Evolutionary conservation across 2,113 vertebrate species (phyloP), one percentile per base, ranked within the genome.

Genomic region (Ranitomeya imitator): DNA sequence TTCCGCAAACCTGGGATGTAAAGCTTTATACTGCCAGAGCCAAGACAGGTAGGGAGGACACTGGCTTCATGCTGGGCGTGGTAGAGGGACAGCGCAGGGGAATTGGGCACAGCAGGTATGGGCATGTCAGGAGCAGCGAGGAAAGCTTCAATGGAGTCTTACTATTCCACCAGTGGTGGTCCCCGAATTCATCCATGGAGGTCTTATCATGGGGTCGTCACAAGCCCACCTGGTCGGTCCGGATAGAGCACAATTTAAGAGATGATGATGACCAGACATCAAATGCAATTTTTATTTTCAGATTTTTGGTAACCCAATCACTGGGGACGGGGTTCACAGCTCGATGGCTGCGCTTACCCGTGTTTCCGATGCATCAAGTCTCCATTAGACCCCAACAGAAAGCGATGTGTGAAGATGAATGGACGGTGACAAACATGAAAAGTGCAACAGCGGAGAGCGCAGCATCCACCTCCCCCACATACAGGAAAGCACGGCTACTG

Each of bases 401-500:
- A 13, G 14, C 26, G 1, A 31, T 74, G 71, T 18, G 31, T 73
- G 26, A 8, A 37, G 69, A 37, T 74, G 71, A 74, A 45, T 18
- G 15, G 45, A 74, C 15, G 9, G 37, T 51, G 71, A 74, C 69
- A 73, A 37, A 73, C 69, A 73, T 37, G 37, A 10, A 74, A 74
- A 1, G 26, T 73, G 69, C 69, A 7, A 19, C 31, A 74, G 45
- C 37, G 31, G 4, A 26, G 21, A 74, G 71, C 54, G 7, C 12
- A 0, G 11, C 23, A 13, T 12, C 52, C 52, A 12, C n/a, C 19
- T 6, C 2, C 37, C 52, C 45, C 12, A 10, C 52, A 55, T 37
- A n/a, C 19, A 79, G 31, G 61, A 86, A 86, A 86, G 61, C 61
- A 86, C 60, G 45, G 60, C 76, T 79, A 54, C n/a, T 54, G 45